Conservation (phyloP, 2,113 vertebrate genomes). For the Trichomycterus rosablanca region DNA sequence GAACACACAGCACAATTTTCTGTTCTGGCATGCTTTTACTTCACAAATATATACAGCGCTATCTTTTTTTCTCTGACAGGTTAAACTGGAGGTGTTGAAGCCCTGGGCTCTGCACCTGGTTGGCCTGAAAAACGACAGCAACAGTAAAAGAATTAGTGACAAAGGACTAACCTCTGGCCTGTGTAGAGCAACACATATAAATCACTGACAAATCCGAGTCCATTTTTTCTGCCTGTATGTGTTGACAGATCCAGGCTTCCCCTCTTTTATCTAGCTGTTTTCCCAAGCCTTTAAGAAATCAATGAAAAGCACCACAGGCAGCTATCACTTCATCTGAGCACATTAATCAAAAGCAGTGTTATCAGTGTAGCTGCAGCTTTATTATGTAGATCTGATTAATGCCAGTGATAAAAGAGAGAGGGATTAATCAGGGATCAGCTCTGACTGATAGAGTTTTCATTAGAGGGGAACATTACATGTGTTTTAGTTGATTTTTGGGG, state of each 20-base stretch:
- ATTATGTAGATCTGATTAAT: constrained; percentile 85
- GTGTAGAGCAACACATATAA: constrained; percentile 15
- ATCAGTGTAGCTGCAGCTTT: constrained; percentile 65
- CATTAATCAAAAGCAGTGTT: constrained; percentile 78
- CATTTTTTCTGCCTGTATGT: background rate
- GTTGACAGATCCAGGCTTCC: constrained; percentile 16
- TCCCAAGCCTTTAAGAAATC: constrained; percentile 68
- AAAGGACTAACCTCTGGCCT: constrained; percentile 29
- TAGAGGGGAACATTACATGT: constrained; percentile 24
- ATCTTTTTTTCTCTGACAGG: constrained; percentile 3
- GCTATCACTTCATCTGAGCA: constrained; percentile 78
- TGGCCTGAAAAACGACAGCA: constrained; percentile 26
- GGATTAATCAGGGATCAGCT: constrained; percentile 78
- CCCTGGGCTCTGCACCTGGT: constrained; percentile 20
- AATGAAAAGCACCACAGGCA: constrained; percentile 76
- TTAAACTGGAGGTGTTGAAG: constrained; percentile 8
- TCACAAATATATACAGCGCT: no score
- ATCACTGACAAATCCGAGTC: constrained; percentile 21
- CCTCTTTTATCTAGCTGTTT: constrained; percentile 1
- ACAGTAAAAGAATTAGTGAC: constrained; percentile 18
- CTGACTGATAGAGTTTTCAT: constrained; percentile 59
- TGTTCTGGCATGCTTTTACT: constrained; percentile 30
- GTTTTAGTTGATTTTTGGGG: constrained; percentile 19
- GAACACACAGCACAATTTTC: constrained; percentile 28
- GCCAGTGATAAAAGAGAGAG: constrained; percentile 73